Evolutionary conservation across 2,888 invertebrate species (phyloP), one percentile per base, ranked within the genome.

Genomic region (Eupeodes luniger): DNA sequence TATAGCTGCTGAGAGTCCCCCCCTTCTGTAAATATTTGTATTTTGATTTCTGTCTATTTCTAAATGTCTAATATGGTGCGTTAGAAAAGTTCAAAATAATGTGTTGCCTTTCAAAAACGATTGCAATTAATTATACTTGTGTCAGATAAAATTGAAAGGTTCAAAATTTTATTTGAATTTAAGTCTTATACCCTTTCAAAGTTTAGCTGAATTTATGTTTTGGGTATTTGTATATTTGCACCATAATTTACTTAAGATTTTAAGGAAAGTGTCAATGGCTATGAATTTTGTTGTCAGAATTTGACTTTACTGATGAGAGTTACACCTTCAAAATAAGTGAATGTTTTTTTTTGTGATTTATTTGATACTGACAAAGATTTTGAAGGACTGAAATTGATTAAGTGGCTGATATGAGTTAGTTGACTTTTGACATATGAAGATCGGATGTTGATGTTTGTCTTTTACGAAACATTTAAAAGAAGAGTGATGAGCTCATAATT

Each of bases 71-170:
- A 19, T 19, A 19, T 19, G 19, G 19, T 19, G 1, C 19, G 19
- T 19, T 69, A 78, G 74, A 74, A 55, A 79, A 74, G 70, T 69
- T 86, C 57, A 70, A 74, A 76, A 82, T 75, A 4, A 27, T 59
- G 6, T 62, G 78, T 80, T 84, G 84, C 84, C 87, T 88, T 88
- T 83, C 87, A 77, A 88, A 88, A 84, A 80, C 87, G 80, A 77
- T 84, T 74, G 87, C 84, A 88, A 88, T 88, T 88, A 88, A 88
- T 88, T 88, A 88, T 77, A 80, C 44, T 61, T 64, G 61, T 88
- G 87, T 84, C 87, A 88, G 87, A 88, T 84, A 84, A 88, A 84
- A 84, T 49, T 62, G 84, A 74, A 72, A 76, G 47, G 47, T 72
- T 34, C 62, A 81, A 88, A 88, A 76, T 55, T 79, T 77, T 55